Conservation (phyloP, 2,797 vertebrate genomes). For the Molossus alvarezi region DNA sequence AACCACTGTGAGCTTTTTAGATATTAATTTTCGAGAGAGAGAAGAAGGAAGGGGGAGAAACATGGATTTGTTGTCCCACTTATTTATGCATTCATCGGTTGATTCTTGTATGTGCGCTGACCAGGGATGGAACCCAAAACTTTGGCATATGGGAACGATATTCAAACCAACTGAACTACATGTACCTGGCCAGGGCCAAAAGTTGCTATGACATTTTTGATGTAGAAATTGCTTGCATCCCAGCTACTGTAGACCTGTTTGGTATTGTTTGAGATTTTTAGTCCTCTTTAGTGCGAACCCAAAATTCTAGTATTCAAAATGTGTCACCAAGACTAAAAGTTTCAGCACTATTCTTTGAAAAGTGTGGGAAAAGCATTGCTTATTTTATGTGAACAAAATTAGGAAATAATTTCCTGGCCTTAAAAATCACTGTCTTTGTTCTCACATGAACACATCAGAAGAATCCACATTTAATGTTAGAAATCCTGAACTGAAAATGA, state of each 20-base stretch:
- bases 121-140: not conserved
- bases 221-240: not conserved
- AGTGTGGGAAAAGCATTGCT: not conserved
- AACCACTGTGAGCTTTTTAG: not conserved
- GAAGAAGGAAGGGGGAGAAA: not conserved
- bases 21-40: not conserved
- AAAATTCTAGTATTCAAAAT: conserved; percentile 30
- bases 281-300: not conserved
- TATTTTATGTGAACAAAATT: conserved; percentile 38
- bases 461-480: not conserved
- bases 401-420: conserved; percentile 24
- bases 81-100: not conserved
- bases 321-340: not conserved
- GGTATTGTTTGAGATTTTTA: not conserved
- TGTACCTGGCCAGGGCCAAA: not conserved
- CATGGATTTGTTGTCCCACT: not conserved
- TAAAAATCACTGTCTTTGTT: conserved; percentile 50
- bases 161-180: not conserved
- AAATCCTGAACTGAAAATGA: not conserved
- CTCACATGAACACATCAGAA: conserved; percentile 10
- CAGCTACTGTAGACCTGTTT: not conserved
- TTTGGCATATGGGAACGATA: not conserved
- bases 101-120: not conserved
- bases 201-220: not conserved
- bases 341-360: not conserved